Base-by-base conservation (phyloP, 2,797 vertebrate genomes). In the Lindbergichthys nudifrons region DNA sequence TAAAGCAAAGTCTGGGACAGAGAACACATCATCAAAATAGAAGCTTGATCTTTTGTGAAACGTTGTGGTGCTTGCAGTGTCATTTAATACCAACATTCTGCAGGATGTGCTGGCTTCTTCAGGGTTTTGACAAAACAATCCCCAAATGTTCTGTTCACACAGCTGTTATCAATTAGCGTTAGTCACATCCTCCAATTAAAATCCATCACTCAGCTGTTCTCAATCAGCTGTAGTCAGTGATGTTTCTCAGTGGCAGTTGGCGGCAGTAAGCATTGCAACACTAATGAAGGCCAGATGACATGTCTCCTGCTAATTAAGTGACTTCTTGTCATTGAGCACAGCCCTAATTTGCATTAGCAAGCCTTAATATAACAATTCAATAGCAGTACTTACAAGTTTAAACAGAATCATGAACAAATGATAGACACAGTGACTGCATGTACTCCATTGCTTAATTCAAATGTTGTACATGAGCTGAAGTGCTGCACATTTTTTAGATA, bases 81-180 rank as follows among this genome's bases (percentile, higher is more conserved):
- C 12, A 53, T 70, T 53, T 26, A 39, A 60, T 12, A 0, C 4
- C 23, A 50, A 21, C 36, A 23, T 26, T 51, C 13, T 30, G 23
- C 19, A 53, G 53, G 30, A 41, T 18, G n/a, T n/a, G 58, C 5
- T 50, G 23, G 19, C 39, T 23, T 39, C 36, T 51, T 47, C 7
- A 3, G 13, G 46, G 39, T 42, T 42, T 69, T 52, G 41, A 59
- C 30, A 26, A 42, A 64, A 47, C 41, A 64, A 39, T 43, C 50
- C 43, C 7, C 51, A 32, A 26, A 48, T 9, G 47, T 65, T 70
- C 36, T 61, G 71, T 30, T 56, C 36, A 23, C 18, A 43, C 70
- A 69, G 70, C 47, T 73, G 70, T 58, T 64, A 15, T 58, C 47
- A 59, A 68, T 79, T 53, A 53, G 32, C 65, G 58, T 18, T 4